Percentiles rank a stretch among this genome's conserved stretches.
Evolutionary conservation across 2,113 vertebrate genomes (phyloP).

Genomic region (Ancistrus triradiatus): DNA sequence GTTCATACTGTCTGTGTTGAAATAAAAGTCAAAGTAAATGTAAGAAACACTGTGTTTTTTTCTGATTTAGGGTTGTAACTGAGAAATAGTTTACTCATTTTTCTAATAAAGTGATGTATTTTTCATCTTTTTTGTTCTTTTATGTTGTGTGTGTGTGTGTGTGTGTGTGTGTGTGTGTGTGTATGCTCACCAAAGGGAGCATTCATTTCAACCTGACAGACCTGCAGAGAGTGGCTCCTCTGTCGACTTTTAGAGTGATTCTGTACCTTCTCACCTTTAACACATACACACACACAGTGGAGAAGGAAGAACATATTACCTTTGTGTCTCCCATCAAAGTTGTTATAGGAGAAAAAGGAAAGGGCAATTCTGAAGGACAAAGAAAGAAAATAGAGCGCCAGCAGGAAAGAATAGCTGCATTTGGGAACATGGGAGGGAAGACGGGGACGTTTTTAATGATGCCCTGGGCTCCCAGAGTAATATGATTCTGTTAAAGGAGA

Average conservation of each 20-base stretch:
- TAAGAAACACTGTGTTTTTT: neutral
- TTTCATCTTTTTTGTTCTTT: neutral
- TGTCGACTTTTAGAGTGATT: slow-evolving; percentile 42
- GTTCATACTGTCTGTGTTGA: too few species aligned
- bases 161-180: slow-evolving; percentile 1
- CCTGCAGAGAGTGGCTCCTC: slow-evolving; percentile 25
- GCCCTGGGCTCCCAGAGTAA: slow-evolving; percentile 33
- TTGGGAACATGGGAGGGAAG: slow-evolving; percentile 21
- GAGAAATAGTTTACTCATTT: too few species aligned
- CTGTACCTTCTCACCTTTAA: slow-evolving; percentile 44
- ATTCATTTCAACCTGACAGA: slow-evolving; percentile 37
- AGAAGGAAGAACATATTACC: slow-evolving; percentile 31
- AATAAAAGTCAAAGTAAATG: too few species aligned
- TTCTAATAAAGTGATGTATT: too few species aligned
- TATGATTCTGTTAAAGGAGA: slow-evolving; percentile 47
- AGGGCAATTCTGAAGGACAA: slow-evolving; percentile 38
- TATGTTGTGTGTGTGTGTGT: slow-evolving; percentile 3
- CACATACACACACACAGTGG: slow-evolving; percentile 18
- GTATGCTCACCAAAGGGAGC: neutral
- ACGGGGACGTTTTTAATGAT: slow-evolving; percentile 35
- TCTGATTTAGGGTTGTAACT: neutral
- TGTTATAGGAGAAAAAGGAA: slow-evolving; percentile 37
- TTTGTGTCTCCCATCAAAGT: slow-evolving; percentile 36
- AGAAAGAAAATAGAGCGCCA: slow-evolving; percentile 26
- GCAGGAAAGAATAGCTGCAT: slow-evolving; percentile 37